Evolutionary conservation across 2,797 vertebrate genomes (phyloP).

Genomic region (Uromys caudimaculatus): DNA sequence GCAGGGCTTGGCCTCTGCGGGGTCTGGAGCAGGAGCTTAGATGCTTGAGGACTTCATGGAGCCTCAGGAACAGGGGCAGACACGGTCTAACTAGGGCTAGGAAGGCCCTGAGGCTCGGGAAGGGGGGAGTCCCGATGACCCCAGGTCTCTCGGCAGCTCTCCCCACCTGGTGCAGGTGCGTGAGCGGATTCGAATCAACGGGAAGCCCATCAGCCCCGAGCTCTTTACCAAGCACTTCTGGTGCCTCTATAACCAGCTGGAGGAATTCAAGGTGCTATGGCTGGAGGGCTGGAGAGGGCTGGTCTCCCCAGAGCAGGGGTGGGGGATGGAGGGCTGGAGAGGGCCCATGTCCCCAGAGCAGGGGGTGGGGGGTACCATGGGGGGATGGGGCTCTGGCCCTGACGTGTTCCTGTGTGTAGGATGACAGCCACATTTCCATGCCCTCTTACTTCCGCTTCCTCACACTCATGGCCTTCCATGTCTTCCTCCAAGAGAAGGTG

Average conservation of each 20-base stretch:
- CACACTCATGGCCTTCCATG: conserved; percentile 96
- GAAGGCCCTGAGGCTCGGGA: not conserved
- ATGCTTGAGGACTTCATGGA: not conserved
- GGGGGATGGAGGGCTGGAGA: too few species aligned
- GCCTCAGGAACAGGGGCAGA: not conserved
- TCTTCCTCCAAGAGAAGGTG: conserved; percentile 98
- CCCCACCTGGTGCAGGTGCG: conserved; percentile 97
- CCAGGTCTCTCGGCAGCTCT: conserved; percentile 89
- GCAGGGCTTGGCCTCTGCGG: fast-evolving
- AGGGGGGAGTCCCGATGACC: conserved; percentile 27
- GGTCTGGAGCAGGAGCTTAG: not conserved
- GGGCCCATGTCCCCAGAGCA: not conserved
- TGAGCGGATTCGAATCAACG: conserved; percentile 96
- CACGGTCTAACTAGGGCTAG: not conserved
- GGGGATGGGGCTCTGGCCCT: not conserved
- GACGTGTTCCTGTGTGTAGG: conserved; percentile 82
- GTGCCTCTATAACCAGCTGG: conserved; percentile 93
- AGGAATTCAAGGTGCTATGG: conserved; percentile 92
- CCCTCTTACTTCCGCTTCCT: conserved; percentile 97
- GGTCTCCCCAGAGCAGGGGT: not conserved
- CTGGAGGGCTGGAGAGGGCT: not conserved
- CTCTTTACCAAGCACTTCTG: conserved; percentile 98
- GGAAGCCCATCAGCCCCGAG: conserved; percentile 94
- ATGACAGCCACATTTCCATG: conserved; percentile 87
- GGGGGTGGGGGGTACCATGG: not conserved